A percentile compares a stretch with the other conserved stretches of the same genome.
Evolutionary conservation across 2,797 vertebrate genomes (phyloP).

Genomic region (Aeoliscus strigatus): DNA sequence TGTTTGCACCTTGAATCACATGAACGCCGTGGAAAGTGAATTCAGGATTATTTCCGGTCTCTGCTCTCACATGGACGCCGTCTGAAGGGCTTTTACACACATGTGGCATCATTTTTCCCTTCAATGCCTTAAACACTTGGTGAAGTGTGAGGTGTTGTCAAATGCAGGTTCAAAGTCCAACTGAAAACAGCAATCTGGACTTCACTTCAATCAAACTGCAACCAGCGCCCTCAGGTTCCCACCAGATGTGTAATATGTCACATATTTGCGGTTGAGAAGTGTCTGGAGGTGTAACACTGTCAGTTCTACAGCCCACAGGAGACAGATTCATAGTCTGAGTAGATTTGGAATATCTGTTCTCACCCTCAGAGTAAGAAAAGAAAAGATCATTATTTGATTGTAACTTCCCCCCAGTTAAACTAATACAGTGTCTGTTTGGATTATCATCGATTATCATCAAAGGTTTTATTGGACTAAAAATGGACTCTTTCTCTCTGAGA

Average conservation of each 20-base stretch:
- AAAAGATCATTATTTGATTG: too few relatives aligned
- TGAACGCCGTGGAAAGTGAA: too few relatives aligned
- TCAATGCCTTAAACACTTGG: conserved; percentile 8
- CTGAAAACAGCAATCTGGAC: conserved; percentile 28
- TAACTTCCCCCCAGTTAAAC: too few relatives aligned
- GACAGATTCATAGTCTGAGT: too few relatives aligned
- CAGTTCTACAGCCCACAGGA: conserved; percentile 1
- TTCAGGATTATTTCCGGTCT: too few relatives aligned
- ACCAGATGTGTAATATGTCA: conserved; percentile 39
- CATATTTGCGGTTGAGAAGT: conserved; percentile 14
- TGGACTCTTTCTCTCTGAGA: background rate
- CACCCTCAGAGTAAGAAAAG: too few relatives aligned
- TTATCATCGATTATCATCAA: too few relatives aligned
- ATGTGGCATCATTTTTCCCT: background rate
- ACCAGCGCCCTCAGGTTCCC: conserved; percentile 19
- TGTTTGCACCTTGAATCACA: too few relatives aligned
- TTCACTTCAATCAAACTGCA: conserved; percentile 45
- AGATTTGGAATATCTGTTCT: too few relatives aligned
- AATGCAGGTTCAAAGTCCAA: conserved; percentile 37
- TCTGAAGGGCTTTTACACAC: conserved; percentile 16
- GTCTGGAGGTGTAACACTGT: conserved; percentile 5
- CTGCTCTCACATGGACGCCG: too few relatives aligned
- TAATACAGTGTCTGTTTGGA: background rate
- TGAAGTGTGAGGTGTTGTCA: conserved; percentile 53
- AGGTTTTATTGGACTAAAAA: too few relatives aligned